Evolutionary conservation across 2,113 vertebrate species (phyloP).

Genomic region (Coptodon bakossiorum): DNA sequence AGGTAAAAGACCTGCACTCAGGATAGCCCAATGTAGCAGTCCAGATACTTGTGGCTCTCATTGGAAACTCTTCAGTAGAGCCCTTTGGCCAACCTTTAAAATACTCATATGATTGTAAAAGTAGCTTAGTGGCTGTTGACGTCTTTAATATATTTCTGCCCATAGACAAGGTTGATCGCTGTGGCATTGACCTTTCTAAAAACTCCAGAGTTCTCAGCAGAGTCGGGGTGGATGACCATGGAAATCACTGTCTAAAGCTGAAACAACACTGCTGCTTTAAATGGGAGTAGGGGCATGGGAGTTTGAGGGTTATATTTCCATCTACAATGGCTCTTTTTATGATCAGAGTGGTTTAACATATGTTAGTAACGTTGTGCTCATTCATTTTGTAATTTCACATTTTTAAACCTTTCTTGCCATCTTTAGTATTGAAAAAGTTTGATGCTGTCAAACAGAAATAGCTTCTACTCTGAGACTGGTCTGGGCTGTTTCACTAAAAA

Average conservation of each 20-base stretch:
- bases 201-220: background rate
- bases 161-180: background rate
- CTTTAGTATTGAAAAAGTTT: background rate
- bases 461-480: background rate
- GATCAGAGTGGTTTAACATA: conserved; percentile 24
- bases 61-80: background rate
- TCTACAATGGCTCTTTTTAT: conserved; percentile 10
- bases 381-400: conserved; percentile 26
- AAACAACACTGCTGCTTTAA: conserved; percentile 24
- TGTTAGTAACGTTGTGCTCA: conserved; percentile 9
- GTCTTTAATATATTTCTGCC: conserved; percentile 23
- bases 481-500: conserved; percentile 32
- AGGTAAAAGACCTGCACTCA: background rate
- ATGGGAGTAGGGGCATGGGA: background rate
- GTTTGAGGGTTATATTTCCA: conserved; percentile 1
- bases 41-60: background rate
- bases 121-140: conserved; percentile 16
- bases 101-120: conserved; percentile 22
- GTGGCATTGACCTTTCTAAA: conserved; percentile 24
- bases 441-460: conserved; percentile 13
- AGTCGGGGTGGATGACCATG: background rate
- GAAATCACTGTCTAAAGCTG: conserved; percentile 22
- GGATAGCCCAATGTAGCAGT: background rate
- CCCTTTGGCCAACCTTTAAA: conserved; percentile 26
- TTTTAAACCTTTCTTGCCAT: conserved; percentile 12